Percentiles rank a stretch among this genome's conserved stretches.
Evolutionary conservation across 92 coral and sea anemone species (phyloP).

Genomic region (Zoanthus gigantus): DNA sequence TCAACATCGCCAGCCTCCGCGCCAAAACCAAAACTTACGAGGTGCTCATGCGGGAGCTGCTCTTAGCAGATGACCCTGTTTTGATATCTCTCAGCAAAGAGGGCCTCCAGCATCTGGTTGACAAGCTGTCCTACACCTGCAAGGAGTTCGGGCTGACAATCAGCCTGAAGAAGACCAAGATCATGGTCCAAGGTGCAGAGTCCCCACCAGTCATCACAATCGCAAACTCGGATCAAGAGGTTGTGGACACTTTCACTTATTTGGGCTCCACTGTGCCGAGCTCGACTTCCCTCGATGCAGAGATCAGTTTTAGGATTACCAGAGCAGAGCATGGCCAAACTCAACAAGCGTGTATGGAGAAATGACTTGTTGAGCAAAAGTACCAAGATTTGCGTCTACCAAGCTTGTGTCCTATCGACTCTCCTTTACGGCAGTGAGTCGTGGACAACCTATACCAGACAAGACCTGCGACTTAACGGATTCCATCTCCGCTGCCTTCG

Average conservation of each 20-base stretch:
- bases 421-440: neutral
- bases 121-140: slow-evolving; percentile 35
- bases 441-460: slow-evolving; percentile 26
- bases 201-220: slow-evolving; percentile 36
- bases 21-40: neutral
- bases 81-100: slow-evolving; percentile 34
- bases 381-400: slow-evolving; percentile 31
- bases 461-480: neutral
- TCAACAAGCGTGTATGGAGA: slow-evolving; percentile 52
- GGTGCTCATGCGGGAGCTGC: slow-evolving; percentile 21
- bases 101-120: slow-evolving; percentile 34
- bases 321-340: slow-evolving; percentile 36
- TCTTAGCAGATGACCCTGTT: slow-evolving; percentile 3
- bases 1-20: neutral
- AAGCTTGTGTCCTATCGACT: slow-evolving; percentile 30
- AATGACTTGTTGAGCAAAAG: slow-evolving; percentile 52
- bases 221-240: slow-evolving; percentile 10
- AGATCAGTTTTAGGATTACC: slow-evolving; percentile 45
- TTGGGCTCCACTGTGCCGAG: slow-evolving; percentile 44
- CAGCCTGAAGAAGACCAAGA: too few species aligned
- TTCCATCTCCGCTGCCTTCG: slow-evolving; percentile 19
- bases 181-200: slow-evolving; percentile 45
- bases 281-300: slow-evolving; percentile 26
- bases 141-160: too few species aligned
- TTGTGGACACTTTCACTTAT: slow-evolving; percentile 38